Evolutionary conservation across 2,888 invertebrate genomes (phyloP), one percentile per base, ranked within the genome.

Genomic region (Hydropsyche betteni): DNA sequence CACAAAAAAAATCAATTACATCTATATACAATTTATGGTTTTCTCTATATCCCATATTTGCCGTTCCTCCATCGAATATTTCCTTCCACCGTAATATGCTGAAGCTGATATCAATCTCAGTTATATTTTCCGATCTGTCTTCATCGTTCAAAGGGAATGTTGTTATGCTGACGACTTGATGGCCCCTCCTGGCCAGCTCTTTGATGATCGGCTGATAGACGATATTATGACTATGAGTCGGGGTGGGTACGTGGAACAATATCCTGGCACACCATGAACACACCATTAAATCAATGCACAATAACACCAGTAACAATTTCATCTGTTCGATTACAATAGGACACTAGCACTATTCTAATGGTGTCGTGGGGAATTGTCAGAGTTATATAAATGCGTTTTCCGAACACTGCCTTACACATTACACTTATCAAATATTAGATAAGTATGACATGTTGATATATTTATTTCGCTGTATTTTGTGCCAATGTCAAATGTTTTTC

Each of bases 91-190:
- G 33, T 0, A 33, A n/a, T 16, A 34, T 55, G 33, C 36, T 16
- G 52, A 51, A 69, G 24, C 64, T 51, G 5, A 78, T 61, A 73
- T 78, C 75, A 24, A 78, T 74, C 68, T 76, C 69, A 10, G 69
- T 73, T 7, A 78, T 12, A 55, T 74, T 76, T 4, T 38, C 36
- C 10, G 69, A 53, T 10, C 24, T 55, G 6, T 70, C 74, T 52
- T 78, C 71, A 74, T 80, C 79, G 1, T 78, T 78, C 16, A 81
- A 75, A 6, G 82, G 82, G 64, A 82, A 77, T 3, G 83, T 82
- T 5, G 83, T 82, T n/a, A 84, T 76, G 6, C 83, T 80, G 4
- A 83, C 83, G 7, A 84, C 79, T 70, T 83, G 78, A 76, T 84
- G 84, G 51, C 84, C 84, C 71, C 82, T 75, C 55, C 75, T 53